A percentile compares a stretch with the other conserved stretches of the same genome.
Evolutionary conservation across 2,113 vertebrate species (phyloP).

Genomic region (Eurypyga helias): DNA sequence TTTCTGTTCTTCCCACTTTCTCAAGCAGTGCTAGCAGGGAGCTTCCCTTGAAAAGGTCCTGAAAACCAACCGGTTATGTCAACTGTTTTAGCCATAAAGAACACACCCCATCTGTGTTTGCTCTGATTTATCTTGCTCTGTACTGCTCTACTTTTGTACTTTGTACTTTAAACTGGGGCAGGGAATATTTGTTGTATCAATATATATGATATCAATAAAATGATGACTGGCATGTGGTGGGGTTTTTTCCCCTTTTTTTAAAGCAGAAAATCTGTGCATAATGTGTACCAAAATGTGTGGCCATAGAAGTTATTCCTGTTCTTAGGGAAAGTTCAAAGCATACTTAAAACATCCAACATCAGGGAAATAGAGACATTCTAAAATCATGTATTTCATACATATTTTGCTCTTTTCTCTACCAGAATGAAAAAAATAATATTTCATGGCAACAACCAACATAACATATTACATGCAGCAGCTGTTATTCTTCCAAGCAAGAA

Average conservation of each 20-base stretch:
- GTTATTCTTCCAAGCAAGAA: neutral
- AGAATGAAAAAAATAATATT: neutral
- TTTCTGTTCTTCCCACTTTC: neutral
- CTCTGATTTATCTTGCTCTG: slow-evolving; percentile 39
- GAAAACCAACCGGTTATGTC: slow-evolving; percentile 9
- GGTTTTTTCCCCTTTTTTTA: accelerated
- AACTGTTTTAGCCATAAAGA: slow-evolving; percentile 10
- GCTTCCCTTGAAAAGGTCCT: neutral
- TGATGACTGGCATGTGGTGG: neutral
- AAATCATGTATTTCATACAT: neutral
- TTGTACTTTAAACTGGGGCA: slow-evolving; percentile 58
- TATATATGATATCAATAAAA: neutral
- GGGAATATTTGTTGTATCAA: slow-evolving; percentile 10
- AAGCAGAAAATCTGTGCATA: neutral
- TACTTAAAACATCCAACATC: accelerated
- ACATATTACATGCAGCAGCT: neutral
- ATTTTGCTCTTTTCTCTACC: neutral
- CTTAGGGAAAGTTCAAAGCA: neutral
- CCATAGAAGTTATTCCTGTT: neutral
- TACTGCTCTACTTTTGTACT: slow-evolving; percentile 36
- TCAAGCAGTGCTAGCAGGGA: neutral
- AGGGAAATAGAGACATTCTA: neutral
- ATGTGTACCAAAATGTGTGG: neutral
- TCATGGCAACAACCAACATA: neutral
- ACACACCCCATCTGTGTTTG: slow-evolving; percentile 60